Evolutionary conservation across 2,888 invertebrate species (phyloP), one percentile per base, ranked within the genome.

Genomic region (Cylindroiulus punctatus): DNA sequence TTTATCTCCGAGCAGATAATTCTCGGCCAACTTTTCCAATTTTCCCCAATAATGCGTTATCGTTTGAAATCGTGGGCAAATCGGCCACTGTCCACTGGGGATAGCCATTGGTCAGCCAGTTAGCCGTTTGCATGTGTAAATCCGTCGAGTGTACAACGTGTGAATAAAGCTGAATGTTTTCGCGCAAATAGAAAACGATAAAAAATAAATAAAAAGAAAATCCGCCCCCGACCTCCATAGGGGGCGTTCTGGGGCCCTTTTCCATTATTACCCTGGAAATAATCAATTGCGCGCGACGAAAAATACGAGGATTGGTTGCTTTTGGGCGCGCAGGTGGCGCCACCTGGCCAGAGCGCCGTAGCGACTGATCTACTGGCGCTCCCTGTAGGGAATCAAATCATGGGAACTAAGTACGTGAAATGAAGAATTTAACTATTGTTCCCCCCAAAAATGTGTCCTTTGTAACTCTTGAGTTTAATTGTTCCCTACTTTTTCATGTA

Each of bases 81-180:
- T 65, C 65, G 65, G 22, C 65, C 22, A 8, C 26, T 65, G 65
- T 26, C 65, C 65, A 26, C n/a, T 26, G 65, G 65, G 65, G 65
- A 65, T 65, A n/a, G 52, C 52, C n/a, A n/a, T n/a, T 52, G 65
- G 65, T 26, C 26, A 26, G 65, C 26, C 26, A 26, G 65, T 26
- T 65, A 26, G 65, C 65, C 65, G 65, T 65, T 12, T 65, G 65
- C 65, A 65, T 65, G 65, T 26, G 65, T 65, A 65, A 65, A 65
- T 65, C 65, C 65, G 65, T 65, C 65, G 65, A 65, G 65, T 65
- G 65, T 65, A 65, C 65, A 44, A 65, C 65, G 65, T 65, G 65
- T 65, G 65, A 65, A 65, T 65, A 65, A 65, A 65, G 65, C 65
- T 26, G 26, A 65, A 65, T 65, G 65, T 65, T 65, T 65, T 26